Evolutionary conservation across 2,888 invertebrate genomes (phyloP).

Genomic region (Latrodectus elegans): DNA sequence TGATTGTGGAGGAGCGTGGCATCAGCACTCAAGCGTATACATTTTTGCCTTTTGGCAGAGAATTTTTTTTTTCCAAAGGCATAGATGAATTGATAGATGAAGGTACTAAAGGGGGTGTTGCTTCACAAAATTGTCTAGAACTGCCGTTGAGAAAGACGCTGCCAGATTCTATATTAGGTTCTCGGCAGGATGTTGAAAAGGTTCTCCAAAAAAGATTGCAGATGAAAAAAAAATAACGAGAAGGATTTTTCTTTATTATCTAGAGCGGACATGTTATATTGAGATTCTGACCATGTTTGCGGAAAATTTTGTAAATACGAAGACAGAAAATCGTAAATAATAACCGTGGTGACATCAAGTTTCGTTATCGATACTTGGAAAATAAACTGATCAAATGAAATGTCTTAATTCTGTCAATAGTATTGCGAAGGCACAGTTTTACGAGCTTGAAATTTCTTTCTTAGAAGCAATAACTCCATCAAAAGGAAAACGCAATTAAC

Average conservation of each 20-base stretch:
- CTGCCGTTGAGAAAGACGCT: background rate
- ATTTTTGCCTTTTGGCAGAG: constrained; percentile 55
- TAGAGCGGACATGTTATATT: constrained; percentile 22
- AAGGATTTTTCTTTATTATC: constrained; percentile 16
- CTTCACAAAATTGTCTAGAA: background rate
- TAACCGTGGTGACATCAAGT: too few species aligned
- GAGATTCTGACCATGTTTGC: constrained; percentile 30
- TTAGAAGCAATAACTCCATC: too few species aligned
- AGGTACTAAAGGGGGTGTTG: background rate
- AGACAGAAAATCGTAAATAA: too few species aligned
- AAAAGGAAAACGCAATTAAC: too few species aligned
- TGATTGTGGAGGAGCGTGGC: constrained; percentile 37
- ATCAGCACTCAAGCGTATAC: constrained; percentile 48
- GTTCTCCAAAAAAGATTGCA: background rate
- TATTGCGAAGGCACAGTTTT: too few species aligned
- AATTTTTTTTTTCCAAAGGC: constrained; percentile 25
- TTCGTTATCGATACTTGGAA: too few species aligned
- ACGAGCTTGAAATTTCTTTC: too few species aligned
- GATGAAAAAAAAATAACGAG: constrained; percentile 6
- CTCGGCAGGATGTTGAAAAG: background rate
- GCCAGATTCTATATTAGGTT: background rate
- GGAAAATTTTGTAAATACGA: background rate
- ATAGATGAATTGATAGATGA: constrained; percentile 15
- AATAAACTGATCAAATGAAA: too few species aligned
- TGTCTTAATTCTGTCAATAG: too few species aligned